These are phyloP conservation scores for Trachythela sp. DNA, from an alignment of 64 coral and sea anemone genomes.

Conservation along the genomic window DNA sequence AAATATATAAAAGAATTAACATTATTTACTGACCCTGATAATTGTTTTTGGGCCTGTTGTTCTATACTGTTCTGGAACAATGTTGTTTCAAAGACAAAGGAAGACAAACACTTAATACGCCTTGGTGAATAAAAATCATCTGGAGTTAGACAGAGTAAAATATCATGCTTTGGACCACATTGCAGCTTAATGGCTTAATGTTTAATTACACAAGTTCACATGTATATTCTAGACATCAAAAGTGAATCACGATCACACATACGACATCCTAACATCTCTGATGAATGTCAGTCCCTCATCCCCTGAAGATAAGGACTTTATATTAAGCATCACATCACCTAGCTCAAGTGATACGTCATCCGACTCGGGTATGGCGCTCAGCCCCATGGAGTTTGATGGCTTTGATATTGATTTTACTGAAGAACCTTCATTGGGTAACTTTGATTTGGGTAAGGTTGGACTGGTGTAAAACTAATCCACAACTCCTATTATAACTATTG, in stretches of 20 bases:
- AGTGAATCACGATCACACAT: conserved; percentile 10
- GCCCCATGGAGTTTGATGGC: not conserved
- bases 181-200: too few species aligned
- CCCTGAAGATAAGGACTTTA: not conserved
- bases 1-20: too few species aligned
- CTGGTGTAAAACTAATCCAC: not conserved
- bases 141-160: too few species aligned
- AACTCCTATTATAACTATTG: too few species aligned
- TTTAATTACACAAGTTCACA: not conserved
- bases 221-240: not conserved
- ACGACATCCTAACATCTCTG: conserved; percentile 7
- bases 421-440: not conserved
- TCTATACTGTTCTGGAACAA: too few species aligned
- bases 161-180: too few species aligned
- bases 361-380: not conserved
- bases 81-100: too few species aligned
- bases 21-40: too few species aligned
- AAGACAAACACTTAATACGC: too few species aligned
- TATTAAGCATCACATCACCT: not conserved
- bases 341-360: conserved; percentile 1
- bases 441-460: not conserved
- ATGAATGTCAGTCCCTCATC: conserved; percentile 6
- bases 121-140: too few species aligned
- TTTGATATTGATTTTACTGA: conserved; percentile 13
- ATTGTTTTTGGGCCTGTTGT: too few species aligned